Evolutionary conservation across 2,888 invertebrate genomes (phyloP).

Genomic region (Scaptomyza caliginosa): DNA sequence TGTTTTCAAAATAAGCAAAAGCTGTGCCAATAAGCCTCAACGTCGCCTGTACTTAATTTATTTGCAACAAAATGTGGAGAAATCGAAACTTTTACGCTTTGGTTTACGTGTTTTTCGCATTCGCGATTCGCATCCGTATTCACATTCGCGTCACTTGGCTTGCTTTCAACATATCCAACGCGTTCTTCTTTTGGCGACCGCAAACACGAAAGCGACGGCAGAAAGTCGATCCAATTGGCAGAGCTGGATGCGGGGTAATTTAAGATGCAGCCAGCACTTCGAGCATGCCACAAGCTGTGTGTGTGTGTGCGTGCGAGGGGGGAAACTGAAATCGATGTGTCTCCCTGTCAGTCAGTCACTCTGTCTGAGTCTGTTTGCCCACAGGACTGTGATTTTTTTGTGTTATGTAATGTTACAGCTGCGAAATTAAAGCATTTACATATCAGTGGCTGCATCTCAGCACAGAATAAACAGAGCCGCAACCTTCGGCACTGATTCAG

Average conservation of each 20-base stretch:
- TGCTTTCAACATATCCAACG: constrained; percentile 56
- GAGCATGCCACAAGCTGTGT: background rate
- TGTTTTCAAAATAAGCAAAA: constrained; percentile 72
- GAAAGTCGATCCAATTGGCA: constrained; percentile 43
- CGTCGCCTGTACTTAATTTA: constrained; percentile 75
- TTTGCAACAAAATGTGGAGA: constrained; percentile 66
- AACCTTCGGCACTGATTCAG: constrained; percentile 26
- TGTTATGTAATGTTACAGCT: constrained; percentile 36
- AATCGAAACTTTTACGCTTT: constrained; percentile 68
- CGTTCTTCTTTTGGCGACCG: constrained; percentile 63
- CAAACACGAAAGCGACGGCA: constrained; percentile 55
- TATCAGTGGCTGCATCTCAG: constrained; percentile 51
- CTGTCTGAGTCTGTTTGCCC: background rate
- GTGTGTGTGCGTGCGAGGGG: background rate
- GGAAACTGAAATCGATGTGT: constrained; percentile 31
- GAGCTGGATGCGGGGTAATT: constrained; percentile 6
- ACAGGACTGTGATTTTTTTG: constrained; percentile 38
- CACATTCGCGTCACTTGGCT: constrained; percentile 55
- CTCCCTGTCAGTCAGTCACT: background rate
- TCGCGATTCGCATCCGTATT: constrained; percentile 21
- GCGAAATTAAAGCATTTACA: constrained; percentile 66
- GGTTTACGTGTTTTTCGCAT: constrained; percentile 65
- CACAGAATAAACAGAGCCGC: constrained; percentile 28
- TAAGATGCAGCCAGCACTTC: background rate
- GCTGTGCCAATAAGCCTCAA: constrained; percentile 72